These are phyloP conservation scores for Bombus terrestris DNA, from an alignment of 1,140 invertebrate species.

Conservation along the genomic window DNA sequence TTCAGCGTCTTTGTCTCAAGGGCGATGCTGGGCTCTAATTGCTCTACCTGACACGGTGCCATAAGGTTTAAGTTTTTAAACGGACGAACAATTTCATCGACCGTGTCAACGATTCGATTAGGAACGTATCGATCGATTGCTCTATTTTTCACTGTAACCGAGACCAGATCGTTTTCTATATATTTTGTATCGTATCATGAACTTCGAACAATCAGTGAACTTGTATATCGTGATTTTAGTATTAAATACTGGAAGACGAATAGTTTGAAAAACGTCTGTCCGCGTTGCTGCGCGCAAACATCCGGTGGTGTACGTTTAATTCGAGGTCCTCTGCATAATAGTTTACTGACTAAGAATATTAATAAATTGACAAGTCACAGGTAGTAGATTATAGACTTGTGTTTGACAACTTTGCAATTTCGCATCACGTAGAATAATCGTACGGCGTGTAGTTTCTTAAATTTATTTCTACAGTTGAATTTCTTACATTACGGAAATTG, in stretches of 20 bases:
- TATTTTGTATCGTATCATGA: slow-evolving; percentile 14
- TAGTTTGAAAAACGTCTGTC: background rate
- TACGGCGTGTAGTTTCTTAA: background rate
- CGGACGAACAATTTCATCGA: background rate
- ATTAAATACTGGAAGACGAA: background rate
- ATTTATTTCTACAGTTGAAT: background rate
- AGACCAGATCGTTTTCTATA: slow-evolving; percentile 25
- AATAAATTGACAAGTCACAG: background rate
- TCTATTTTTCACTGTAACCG: slow-evolving; percentile 20
- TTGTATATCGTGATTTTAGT: background rate
- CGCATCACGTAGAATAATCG: background rate
- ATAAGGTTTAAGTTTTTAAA: background rate
- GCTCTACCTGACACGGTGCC: background rate
- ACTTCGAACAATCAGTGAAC: background rate
- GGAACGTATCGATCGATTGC: background rate
- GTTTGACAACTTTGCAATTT: background rate
- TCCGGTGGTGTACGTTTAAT: background rate
- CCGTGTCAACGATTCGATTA: background rate
- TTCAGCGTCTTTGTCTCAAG: background rate
- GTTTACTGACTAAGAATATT: background rate
- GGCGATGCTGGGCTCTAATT: background rate
- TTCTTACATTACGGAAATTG: background rate
- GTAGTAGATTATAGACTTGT: background rate
- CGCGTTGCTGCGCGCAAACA: background rate
- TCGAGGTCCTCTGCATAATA: background rate